Evolutionary conservation across 2,888 invertebrate genomes (phyloP).

Genomic region (Noctua fimbriata): DNA sequence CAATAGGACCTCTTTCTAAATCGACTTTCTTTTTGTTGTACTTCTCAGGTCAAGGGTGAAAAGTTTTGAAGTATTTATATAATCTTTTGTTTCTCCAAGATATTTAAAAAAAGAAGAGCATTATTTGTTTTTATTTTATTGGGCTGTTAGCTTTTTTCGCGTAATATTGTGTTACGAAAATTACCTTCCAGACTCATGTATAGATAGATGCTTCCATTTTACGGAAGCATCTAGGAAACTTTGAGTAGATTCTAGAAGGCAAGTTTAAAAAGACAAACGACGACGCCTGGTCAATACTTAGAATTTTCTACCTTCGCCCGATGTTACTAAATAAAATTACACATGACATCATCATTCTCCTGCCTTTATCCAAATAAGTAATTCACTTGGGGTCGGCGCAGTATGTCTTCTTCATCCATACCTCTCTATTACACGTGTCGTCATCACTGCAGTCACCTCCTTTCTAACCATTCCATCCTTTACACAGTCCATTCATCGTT

Average conservation of each 20-base stretch:
- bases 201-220: not conserved
- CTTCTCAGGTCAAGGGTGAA: conserved; percentile 23
- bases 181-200: not conserved
- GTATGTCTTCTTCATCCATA: no score
- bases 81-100: conserved; percentile 12
- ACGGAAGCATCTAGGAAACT: not conserved
- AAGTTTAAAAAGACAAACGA: not conserved
- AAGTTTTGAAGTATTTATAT: conserved; percentile 27
- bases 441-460: no score
- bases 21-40: conserved; percentile 25
- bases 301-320: no score
- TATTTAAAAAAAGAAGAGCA: not conserved
- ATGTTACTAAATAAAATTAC: not conserved
- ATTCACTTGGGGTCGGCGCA: no score
- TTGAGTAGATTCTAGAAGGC: not conserved
- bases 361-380: no score
- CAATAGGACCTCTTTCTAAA: conserved; percentile 25
- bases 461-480: no score
- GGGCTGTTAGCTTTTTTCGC: not conserved
- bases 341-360: no score
- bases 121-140: not conserved
- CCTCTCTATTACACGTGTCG: no score
- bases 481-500: no score
- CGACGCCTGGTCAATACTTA: no score
- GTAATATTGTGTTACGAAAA: not conserved